Evolutionary conservation across 2,888 invertebrate species (phyloP), one percentile per base, ranked within the genome.

Genomic region (Creontiades dilutus): DNA sequence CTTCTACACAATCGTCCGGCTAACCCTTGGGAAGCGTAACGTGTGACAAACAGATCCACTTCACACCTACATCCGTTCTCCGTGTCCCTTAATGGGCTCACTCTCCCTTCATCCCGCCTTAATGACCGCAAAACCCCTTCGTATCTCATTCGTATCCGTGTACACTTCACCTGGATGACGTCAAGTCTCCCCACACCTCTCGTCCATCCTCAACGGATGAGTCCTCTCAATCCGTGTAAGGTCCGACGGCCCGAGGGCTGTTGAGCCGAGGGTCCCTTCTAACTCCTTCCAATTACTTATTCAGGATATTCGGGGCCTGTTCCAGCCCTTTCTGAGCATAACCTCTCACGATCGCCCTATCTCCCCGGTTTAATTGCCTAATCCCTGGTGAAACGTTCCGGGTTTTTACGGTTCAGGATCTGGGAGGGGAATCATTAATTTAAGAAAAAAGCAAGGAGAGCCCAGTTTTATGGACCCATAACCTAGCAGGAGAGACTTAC

Each of bases 271-370:
- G n/a, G 61, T 61, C 19, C n/a, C 61, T 37, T 61, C 61, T 61
- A 61, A 61, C 61, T 61, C 61, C 61, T 61, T 19, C n/a, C 61
- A 61, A 61, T 61, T 61, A 61, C 19, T 61, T 61, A 61, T 61
- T 61, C 61, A 61, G 61, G 61, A 61, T 61, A 61, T 61, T 61
- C 61, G 37, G 37, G 3, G 3, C 37, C 37, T 7, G 37, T 37
- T 61, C 61, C n/a, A 1, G n/a, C n/a, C 37, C 37, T 7, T 37
- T 37, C 37, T 37, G 37, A 37, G 37, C 37, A 37, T 37, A 37
- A n/a, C 19, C 19, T 61, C 61, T 19, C 61, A 9, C n/a, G 16
- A 61, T 61, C 16, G 61, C n/a, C 61, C 3, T 19, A 16, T n/a
- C 19, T n/a, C 61, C 61, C 61, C n/a, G 61, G 61, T 9, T 61